Evolutionary conservation across 2,113 vertebrate genomes (phyloP).

Genomic region (Cyanoderma ruficeps): DNA sequence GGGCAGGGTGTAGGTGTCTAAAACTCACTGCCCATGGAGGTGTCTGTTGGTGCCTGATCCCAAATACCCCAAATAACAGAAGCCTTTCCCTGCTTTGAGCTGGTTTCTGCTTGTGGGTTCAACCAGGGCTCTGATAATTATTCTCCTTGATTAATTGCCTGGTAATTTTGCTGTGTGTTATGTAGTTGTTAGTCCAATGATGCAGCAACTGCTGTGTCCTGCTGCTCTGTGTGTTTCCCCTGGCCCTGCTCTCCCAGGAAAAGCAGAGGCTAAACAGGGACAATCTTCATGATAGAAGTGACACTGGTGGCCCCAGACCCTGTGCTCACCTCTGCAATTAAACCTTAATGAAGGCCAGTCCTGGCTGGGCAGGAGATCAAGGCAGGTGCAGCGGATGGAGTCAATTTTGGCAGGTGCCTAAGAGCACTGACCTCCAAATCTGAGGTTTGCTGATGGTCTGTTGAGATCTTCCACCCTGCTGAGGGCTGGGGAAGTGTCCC

Average conservation of each 20-base stretch:
- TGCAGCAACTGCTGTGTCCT: neutral
- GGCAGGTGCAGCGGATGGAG: neutral
- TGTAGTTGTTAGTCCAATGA: neutral
- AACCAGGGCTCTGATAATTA: neutral
- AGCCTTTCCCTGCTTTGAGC: neutral
- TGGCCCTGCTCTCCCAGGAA: neutral
- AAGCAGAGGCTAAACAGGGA: neutral
- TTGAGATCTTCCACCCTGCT: neutral
- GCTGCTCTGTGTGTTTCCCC: neutral
- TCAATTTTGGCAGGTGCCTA: neutral
- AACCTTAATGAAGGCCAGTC: neutral
- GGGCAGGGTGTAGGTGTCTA: neutral
- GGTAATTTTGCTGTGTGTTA: neutral
- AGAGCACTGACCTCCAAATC: neutral
- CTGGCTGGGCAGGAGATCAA: neutral
- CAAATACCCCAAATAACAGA: neutral
- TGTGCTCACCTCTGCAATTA: constrained; percentile 63
- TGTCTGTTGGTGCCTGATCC: neutral
- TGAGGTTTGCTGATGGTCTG: neutral
- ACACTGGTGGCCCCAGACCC: neutral
- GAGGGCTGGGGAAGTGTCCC: neutral
- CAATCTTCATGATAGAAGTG: constrained; percentile 37
- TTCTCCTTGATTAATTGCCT: neutral
- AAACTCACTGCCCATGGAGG: neutral
- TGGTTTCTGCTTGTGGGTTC: accelerated